Evolutionary conservation across 2,113 vertebrate genomes (phyloP), one percentile per base, ranked within the genome.

Genomic region (Hyperopisus bebe): DNA sequence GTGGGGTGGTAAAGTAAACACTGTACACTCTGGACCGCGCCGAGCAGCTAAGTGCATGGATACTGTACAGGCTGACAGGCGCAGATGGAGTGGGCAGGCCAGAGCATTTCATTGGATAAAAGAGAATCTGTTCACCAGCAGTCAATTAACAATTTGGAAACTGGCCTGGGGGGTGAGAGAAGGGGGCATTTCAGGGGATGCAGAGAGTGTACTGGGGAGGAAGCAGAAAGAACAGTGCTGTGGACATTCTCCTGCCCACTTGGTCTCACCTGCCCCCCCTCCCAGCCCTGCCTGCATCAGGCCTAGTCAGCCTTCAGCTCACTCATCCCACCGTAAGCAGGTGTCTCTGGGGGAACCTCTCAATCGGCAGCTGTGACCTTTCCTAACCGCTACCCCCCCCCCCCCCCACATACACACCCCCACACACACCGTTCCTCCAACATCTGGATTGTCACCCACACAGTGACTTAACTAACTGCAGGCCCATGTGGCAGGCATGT

Each of bases 91-190:
- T 42, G 39, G 1, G 80, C 35, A 58, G 19, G 13, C 27, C 27
- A 48, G 86, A 90, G 55, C 48, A 66, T 51, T 84, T 92, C 90
- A 89, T 89, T 90, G 90, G 88, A 86, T 91, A 88, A 89, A 88
- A 90, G 66, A 91, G 88, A 90, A 90, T 91, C 90, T 92, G 92
- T 91, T 91, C 93, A 94, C 90, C 91, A 90, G 82, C 92, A 94
- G 94, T 95, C 94, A 95, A 95, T 95, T 94, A 94, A 91, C 93
- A 94, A 94, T 94, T 90, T 94, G 94, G 94, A 94, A 93, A 93
- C 91, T 93, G 90, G 94, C 93, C 94, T 92, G 90, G 35, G 42
- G 89, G 84, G 2, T 92, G 90, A 17, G 31, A 44, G 42, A 42
- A 5, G 44, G 83, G 91, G 87, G 91, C 74, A 85, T 82, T 82